These are phyloP conservation scores for Etia nguti DNA, from an alignment of 2,113 vertebrate genomes.

Conservation along the genomic window DNA sequence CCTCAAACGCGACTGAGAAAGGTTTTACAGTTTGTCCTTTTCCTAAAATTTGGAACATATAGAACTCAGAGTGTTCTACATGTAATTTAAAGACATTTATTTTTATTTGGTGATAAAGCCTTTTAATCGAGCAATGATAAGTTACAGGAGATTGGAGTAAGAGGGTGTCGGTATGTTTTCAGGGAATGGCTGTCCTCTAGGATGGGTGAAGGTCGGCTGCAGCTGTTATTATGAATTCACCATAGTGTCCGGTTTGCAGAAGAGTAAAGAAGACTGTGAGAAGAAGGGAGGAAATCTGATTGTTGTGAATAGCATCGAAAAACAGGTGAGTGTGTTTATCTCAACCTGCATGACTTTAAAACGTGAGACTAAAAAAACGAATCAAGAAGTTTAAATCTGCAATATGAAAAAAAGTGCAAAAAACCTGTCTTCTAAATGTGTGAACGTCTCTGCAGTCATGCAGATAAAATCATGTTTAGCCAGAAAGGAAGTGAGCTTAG, in stretches of 20 bases:
- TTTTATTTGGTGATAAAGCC: background rate
- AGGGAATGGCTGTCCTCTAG: background rate
- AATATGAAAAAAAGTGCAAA: background rate
- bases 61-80: background rate
- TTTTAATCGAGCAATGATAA: background rate
- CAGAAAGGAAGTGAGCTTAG: background rate
- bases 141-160: fast-evolving
- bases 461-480: background rate
- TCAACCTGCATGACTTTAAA: background rate
- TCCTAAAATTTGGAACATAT: background rate
- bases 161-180: background rate
- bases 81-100: background rate
- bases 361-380: background rate
- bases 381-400: background rate
- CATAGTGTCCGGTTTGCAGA: background rate
- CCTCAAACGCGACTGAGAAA: background rate
- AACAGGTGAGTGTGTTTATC: background rate
- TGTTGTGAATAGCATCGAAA: background rate
- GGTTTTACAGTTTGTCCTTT: background rate
- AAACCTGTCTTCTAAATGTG: background rate
- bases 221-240: background rate
- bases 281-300: background rate
- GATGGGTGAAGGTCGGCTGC: background rate
- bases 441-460: fast-evolving
- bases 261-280: fast-evolving